These are phyloP conservation scores for Babyrousa celebensis DNA, from an alignment of 2,797 vertebrate species.

Conservation along the genomic window DNA sequence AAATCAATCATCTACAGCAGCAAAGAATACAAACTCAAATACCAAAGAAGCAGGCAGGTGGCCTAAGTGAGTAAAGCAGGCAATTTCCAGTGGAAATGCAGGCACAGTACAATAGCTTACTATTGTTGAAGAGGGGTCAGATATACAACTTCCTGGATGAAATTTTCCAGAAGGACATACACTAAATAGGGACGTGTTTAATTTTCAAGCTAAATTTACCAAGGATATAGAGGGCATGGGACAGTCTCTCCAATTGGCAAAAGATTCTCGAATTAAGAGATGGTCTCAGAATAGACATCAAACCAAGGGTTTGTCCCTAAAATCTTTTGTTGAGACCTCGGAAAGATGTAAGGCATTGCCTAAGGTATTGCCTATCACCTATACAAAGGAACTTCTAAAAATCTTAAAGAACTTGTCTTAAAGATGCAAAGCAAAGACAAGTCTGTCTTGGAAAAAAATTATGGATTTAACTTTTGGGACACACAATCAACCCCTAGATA, in stretches of 20 bases:
- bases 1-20: background rate
- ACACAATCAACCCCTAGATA: background rate
- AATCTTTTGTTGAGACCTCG: conserved; percentile 35
- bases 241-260: background rate
- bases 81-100: conserved; percentile 50
- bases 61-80: background rate
- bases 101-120: background rate
- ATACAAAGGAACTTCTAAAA: conserved; percentile 36
- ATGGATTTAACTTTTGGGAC: background rate
- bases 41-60: background rate
- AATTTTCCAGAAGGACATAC: conserved; percentile 60
- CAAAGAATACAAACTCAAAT: conserved; percentile 59
- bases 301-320: background rate
- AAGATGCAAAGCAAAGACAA: background rate
- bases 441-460: background rate
- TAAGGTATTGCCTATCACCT: background rate
- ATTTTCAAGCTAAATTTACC: conserved; percentile 46
- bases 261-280: conserved; percentile 42
- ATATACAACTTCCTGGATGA: conserved; percentile 39
- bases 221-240: background rate
- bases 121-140: conserved; percentile 21
- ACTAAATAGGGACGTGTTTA: background rate
- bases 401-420: conserved; percentile 8
- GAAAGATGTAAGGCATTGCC: background rate
- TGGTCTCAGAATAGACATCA: background rate